phyloP scores from a whole-genome alignment of 2,113 vertebrate genomes.

The Chionodraco myersi region DNA sequence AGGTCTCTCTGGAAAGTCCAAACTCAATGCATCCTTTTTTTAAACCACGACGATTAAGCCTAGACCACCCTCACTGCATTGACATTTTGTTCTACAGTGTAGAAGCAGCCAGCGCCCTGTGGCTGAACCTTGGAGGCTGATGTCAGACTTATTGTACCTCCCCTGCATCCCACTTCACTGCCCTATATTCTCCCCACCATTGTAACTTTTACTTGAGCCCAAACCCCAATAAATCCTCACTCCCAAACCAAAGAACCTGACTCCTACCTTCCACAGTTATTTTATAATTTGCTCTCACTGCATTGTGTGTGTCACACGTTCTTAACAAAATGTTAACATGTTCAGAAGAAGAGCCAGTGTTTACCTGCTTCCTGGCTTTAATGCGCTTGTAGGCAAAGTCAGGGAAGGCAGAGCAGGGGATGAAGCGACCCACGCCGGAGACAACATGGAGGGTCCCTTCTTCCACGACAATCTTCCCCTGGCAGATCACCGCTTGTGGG shows the following conservation, averaged over 20 bases:
- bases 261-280: not conserved
- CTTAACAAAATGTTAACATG: not conserved
- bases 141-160: conserved; percentile 38
- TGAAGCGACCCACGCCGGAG: conserved; percentile 92
- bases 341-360: not conserved
- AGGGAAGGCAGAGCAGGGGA: conserved; percentile 91
- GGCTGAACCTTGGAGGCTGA: conserved; percentile 45
- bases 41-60: conserved; percentile 22
- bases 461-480: conserved; percentile 96
- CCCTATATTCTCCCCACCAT: not conserved
- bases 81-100: not conserved
- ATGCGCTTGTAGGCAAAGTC: conserved; percentile 97
- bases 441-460: conserved; percentile 92
- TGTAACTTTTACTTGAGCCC: not conserved
- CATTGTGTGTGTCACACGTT: not conserved
- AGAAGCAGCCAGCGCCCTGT: conserved; percentile 17
- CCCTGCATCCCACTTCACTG: conserved; percentile 16
- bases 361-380: conserved; percentile 97
- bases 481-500: conserved; percentile 93
- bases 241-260: not conserved
- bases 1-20: conserved; percentile 1
- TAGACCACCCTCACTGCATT: conserved; percentile 32
- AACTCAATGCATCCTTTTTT: conserved; percentile 7
- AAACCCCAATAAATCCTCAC: not conserved
- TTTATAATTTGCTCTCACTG: not conserved